phyloP scores from a whole-genome alignment of 2,888 invertebrate species.

The Sphecodes monilicornis region DNA sequence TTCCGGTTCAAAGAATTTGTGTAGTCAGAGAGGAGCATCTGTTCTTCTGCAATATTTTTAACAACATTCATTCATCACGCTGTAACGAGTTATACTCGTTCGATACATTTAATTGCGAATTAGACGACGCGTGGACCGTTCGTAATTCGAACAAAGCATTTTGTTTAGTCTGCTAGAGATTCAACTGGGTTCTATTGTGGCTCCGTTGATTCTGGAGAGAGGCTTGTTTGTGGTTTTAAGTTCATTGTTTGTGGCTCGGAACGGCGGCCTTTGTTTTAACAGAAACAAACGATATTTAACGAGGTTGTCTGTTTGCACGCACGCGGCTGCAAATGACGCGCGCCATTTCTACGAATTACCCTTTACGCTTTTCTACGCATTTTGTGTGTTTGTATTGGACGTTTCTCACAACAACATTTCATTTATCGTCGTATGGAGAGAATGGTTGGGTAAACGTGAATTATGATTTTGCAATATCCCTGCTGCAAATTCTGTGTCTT shows the following conservation, averaged over 20 bases:
- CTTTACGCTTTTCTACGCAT: not conserved
- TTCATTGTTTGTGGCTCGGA: conserved; percentile 1
- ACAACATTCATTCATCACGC: not conserved
- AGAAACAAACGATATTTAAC: not conserved
- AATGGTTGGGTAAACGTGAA: not conserved
- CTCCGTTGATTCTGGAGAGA: not conserved
- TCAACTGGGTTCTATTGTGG: not conserved
- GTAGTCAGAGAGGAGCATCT: not conserved
- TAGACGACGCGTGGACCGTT: not conserved
- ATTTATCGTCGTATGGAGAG: not conserved
- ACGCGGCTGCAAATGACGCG: not conserved
- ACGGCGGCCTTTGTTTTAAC: conserved; percentile 7
- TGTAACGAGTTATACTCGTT: not conserved
- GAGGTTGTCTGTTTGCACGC: not conserved
- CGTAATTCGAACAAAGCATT: not conserved
- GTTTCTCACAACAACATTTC: too few species aligned
- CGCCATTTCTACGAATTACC: not conserved
- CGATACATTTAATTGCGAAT: not conserved
- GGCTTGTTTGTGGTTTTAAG: conserved; percentile 1
- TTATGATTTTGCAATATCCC: not conserved
- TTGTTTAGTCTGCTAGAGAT: not conserved
- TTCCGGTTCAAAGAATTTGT: not conserved
- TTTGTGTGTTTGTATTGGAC: not conserved
- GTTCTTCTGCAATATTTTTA: not conserved
- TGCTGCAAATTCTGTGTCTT: not conserved